phyloP scores from a whole-genome alignment of 2,113 vertebrate genomes.

The Alces alces region DNA sequence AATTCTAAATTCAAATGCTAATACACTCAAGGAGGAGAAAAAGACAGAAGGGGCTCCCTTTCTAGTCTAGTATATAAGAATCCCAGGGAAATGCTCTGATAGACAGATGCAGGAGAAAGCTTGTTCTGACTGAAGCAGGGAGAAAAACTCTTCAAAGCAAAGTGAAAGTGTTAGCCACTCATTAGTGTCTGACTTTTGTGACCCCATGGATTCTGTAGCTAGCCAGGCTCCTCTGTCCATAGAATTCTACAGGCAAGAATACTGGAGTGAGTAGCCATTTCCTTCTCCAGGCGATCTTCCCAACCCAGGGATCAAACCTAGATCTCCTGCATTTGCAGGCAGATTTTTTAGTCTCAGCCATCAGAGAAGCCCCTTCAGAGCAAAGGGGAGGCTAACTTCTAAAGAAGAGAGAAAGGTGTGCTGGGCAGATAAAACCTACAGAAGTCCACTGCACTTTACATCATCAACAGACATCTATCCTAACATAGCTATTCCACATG shows the following conservation, averaged over 20 bases:
- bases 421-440: background rate
- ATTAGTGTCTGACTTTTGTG: background rate
- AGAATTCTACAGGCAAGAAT: background rate
- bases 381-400: background rate
- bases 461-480: background rate
- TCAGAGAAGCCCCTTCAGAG: background rate
- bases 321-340: background rate
- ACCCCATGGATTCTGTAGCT: background rate
- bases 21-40: background rate
- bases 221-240: background rate
- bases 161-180: background rate
- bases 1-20: background rate
- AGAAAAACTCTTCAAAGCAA: background rate
- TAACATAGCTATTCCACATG: background rate
- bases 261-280: background rate
- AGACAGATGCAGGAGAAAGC: background rate
- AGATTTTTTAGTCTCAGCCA: background rate
- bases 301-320: background rate
- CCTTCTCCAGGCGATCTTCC: background rate
- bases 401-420: background rate
- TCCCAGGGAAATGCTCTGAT: background rate
- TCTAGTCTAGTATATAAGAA: background rate
- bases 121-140: background rate
- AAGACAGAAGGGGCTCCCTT: background rate
- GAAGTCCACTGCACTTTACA: background rate